phyloP scores from a whole-genome alignment of 53 echinoderm and acorn worm genomes.

The Holothuria leucospilota region DNA sequence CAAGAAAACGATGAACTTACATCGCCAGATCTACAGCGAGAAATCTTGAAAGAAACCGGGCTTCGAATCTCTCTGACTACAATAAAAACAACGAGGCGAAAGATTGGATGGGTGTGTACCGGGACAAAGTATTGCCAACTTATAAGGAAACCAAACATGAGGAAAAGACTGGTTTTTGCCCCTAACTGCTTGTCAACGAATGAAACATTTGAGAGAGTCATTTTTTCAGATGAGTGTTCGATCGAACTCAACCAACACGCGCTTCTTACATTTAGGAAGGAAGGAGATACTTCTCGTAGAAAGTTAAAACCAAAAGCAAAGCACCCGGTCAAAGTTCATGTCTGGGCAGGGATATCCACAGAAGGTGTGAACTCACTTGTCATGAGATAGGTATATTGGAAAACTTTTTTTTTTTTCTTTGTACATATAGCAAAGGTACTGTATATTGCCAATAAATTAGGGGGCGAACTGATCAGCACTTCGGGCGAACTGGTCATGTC shows the following conservation, averaged over 20 bases:
- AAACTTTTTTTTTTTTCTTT: no score
- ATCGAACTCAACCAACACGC: slow-evolving; percentile 43
- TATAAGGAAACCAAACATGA: slow-evolving; percentile 10
- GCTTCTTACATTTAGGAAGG: slow-evolving; percentile 43
- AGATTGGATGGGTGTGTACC: neutral
- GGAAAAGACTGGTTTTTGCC: slow-evolving; percentile 36
- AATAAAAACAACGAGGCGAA: neutral
- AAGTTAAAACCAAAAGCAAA: slow-evolving; percentile 43
- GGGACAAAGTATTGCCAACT: slow-evolving; percentile 43
- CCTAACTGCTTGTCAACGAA: neutral
- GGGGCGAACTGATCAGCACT: no score
- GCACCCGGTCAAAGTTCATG: slow-evolving; percentile 54
- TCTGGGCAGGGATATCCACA: slow-evolving; percentile 64
- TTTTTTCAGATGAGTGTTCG: slow-evolving; percentile 51
- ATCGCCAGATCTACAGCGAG: neutral
- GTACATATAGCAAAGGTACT: no score
- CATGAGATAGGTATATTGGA: no score
- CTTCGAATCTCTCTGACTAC: neutral
- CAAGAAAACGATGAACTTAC: slow-evolving; percentile 12
- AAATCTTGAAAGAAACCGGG: neutral
- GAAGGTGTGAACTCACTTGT: no score
- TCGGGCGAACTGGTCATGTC: no score
- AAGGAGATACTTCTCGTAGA: neutral
- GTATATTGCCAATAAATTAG: no score
- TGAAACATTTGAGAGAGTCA: slow-evolving; percentile 55